These are phyloP conservation scores for Ectemnius lituratus DNA, from an alignment of 2,888 invertebrate species.

Conservation along the genomic window DNA sequence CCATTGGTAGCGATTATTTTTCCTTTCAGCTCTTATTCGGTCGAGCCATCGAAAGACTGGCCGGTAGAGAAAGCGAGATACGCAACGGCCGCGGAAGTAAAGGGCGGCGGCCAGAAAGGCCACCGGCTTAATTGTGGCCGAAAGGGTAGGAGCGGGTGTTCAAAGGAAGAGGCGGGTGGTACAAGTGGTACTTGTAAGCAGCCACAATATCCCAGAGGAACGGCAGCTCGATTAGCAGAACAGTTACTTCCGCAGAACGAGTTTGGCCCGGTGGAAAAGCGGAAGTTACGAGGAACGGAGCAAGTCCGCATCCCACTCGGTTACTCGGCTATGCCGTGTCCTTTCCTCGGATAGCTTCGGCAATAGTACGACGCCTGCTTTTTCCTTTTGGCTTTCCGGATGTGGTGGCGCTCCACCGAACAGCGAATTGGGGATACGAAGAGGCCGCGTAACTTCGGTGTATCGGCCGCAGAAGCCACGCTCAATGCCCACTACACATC, in stretches of 20 bases:
- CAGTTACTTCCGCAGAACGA: constrained; percentile 59
- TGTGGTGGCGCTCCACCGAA: too few relatives aligned
- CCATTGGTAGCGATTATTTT: background rate
- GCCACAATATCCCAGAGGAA: constrained; percentile 54
- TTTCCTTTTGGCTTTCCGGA: background rate
- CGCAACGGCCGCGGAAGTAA: background rate
- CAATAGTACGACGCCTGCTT: background rate
- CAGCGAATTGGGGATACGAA: background rate
- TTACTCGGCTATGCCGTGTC: background rate
- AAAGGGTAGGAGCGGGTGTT: background rate
- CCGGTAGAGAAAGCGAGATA: background rate
- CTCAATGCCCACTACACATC: background rate
- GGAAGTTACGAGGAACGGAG: constrained; percentile 59
- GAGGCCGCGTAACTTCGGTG: constrained; percentile 1
- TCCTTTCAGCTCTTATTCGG: background rate
- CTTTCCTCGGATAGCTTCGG: background rate
- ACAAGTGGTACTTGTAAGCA: constrained; percentile 37
- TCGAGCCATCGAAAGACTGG: background rate
- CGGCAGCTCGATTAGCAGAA: constrained; percentile 56
- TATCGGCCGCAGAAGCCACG: background rate
- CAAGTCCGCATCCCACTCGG: constrained; percentile 17
- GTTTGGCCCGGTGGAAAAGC: constrained; percentile 50
- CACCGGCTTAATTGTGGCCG: too few relatives aligned
- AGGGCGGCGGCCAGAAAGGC: background rate
- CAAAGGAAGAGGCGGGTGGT: background rate